A percentile compares a stretch with the other conserved stretches of the same genome.
These are phyloP conservation scores for Cladopsammia gracilis DNA, from an alignment of 64 coral and sea anemone genomes.

Conservation along the genomic window DNA sequence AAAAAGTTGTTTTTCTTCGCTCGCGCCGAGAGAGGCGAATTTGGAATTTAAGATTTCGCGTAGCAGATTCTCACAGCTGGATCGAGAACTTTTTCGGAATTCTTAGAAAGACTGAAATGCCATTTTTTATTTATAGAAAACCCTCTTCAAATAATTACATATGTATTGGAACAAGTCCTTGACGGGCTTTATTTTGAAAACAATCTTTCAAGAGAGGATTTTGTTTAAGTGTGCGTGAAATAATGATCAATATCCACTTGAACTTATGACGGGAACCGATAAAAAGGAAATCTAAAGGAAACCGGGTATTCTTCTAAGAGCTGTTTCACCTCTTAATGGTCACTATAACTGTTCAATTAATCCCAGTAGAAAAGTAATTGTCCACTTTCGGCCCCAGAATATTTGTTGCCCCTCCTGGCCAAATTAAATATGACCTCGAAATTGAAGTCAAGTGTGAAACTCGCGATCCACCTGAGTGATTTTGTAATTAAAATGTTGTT, in stretches of 20 bases:
- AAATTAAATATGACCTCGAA: constrained; percentile 45
- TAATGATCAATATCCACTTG: neutral
- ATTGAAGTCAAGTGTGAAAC: constrained; percentile 36
- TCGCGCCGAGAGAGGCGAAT: neutral
- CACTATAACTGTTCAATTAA: constrained; percentile 2
- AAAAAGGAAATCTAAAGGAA: neutral
- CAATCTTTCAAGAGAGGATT: constrained; percentile 29
- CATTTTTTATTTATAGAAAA: neutral
- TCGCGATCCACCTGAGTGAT: constrained; percentile 18
- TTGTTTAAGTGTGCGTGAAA: constrained; percentile 40
- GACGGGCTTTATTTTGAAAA: constrained; percentile 21
- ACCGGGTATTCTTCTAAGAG: neutral
- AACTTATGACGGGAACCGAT: neutral
- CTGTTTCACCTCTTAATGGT: constrained; percentile 6
- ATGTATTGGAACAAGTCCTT: constrained; percentile 8
- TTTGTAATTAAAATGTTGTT: constrained; percentile 44
- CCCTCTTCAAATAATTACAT: constrained; percentile 40
- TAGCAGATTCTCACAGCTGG: constrained; percentile 2
- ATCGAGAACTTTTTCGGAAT: neutral
- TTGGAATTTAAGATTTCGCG: constrained; percentile 23
- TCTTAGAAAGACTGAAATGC: constrained; percentile 41
- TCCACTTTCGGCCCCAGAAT: neutral
- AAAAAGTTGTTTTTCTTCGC: constrained; percentile 21
- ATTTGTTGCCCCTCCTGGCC: constrained; percentile 27
- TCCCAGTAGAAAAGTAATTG: constrained; percentile 12